Base-by-base conservation (phyloP, 2,113 vertebrate species). In the Oostethus manadensis region DNA sequence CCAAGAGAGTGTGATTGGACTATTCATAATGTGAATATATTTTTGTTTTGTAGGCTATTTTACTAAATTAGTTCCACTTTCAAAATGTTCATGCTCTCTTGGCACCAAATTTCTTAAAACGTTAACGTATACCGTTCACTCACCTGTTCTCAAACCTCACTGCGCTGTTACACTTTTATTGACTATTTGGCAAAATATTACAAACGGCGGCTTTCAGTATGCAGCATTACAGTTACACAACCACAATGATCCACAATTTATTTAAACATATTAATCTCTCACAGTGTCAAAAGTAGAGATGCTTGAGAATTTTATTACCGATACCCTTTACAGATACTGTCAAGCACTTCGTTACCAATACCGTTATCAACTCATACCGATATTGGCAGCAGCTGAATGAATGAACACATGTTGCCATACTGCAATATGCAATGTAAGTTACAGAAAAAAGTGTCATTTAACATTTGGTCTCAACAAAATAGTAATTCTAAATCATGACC, bases 1-100 rank as follows among this genome's bases (percentile, higher is more conserved):
- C 13, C 16, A 44, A 60, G 9, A 69, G 64, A 58, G 70, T 73
- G 62, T 80, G 72, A 80, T 70, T 79, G 55, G 71, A 56, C 38
- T 13, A 14, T 42, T 46, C 0, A 1, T 71, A 76, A 60, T 82
- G 74, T 84, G 72, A 80, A 70, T 77, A 15, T 44, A 40, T 50
- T 60, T 56, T 45, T 47, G 16, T 62, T 58, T 77, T 58, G 8
- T 47, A 51, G 23, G 51, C 17, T 35, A 13, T 77, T 85, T 84
- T 79, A 70, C 76, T 76, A 62, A 60, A 42, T 2, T 10, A 29
- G 10, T 23, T 68, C 43, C 68, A 53, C 16, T 35, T 20, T 26
- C 23, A 47, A 50, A 51, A 48, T 67, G 50, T 56, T 54, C n/a
- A 35, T 26, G 23, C 23, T 26, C 5, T 26, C 23, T 26, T 26